A percentile compares a stretch with the other conserved stretches of the same genome.
Conservation (phyloP, 2,113 vertebrate genomes). For the Rhagologus leucostigma region DNA sequence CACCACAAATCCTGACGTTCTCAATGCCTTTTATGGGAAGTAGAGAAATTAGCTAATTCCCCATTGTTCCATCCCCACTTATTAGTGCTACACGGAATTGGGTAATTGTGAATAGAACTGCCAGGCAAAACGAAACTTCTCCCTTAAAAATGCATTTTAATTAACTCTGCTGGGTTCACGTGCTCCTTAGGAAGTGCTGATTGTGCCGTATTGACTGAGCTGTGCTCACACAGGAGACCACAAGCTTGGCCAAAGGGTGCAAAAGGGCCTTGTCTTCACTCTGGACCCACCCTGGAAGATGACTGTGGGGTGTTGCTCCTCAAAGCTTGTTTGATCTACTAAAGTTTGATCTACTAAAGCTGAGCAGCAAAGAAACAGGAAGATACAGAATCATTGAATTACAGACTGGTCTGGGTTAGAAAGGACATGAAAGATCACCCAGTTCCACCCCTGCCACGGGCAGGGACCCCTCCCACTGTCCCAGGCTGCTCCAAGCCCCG, state of each 20-base stretch:
- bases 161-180: not conserved
- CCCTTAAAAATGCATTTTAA: conserved; percentile 22
- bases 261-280: not conserved
- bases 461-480: not conserved
- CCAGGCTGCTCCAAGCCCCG: not conserved
- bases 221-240: not conserved
- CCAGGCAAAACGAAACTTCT: not conserved
- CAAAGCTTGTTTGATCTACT: not conserved
- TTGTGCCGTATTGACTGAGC: not conserved
- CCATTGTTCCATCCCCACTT: not conserved
- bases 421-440: fast-evolving
- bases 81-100: not conserved
- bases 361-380: not conserved
- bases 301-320: not conserved
- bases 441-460: not conserved
- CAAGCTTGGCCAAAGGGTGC: not conserved
- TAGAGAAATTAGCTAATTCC: not conserved
- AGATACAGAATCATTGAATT: not conserved
- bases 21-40: not conserved
- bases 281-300: not conserved
- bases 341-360: not conserved
- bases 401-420: not conserved
- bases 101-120: conserved; percentile 3
- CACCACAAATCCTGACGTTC: not conserved
- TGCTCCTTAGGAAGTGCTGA: not conserved